A percentile compares a stretch with the other conserved stretches of the same genome.
Conservation (phyloP, 2,797 vertebrate species). For the Chaetodon trifasciatus region DNA sequence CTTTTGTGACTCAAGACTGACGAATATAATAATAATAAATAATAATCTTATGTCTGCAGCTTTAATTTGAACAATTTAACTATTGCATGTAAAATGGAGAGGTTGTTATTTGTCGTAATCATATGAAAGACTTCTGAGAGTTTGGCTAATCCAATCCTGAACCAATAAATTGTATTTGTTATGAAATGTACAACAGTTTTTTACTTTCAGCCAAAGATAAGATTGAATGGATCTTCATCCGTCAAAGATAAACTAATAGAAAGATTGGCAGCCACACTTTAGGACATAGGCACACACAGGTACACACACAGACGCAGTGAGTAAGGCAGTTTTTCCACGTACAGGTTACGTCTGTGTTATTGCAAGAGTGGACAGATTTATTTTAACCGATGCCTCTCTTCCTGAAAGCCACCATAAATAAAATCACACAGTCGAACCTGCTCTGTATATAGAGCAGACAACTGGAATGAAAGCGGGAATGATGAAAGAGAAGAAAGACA, state of each 20-base stretch:
- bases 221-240: conserved; percentile 6
- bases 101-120: neutral
- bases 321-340: conserved; percentile 15
- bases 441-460: conserved; percentile 15
- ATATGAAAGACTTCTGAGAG: neutral
- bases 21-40: too few relatives aligned
- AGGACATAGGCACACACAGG: conserved; percentile 2
- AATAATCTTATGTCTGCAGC: neutral
- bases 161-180: neutral
- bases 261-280: conserved; percentile 21
- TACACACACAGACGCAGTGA: neutral
- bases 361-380: conserved; percentile 45
- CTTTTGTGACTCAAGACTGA: neutral
- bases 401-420: conserved; percentile 43
- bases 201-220: conserved; percentile 18
- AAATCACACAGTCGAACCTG: conserved; percentile 12
- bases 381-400: conserved; percentile 16
- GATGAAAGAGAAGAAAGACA: neutral
- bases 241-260: conserved; percentile 35
- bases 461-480: neutral
- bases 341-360: conserved; percentile 23
- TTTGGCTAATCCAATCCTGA: neutral
- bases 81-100: neutral
- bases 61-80: neutral
- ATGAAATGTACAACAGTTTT: neutral